phyloP scores from a whole-genome alignment of 1,140 invertebrate species.

The Drosophila santomea region DNA sequence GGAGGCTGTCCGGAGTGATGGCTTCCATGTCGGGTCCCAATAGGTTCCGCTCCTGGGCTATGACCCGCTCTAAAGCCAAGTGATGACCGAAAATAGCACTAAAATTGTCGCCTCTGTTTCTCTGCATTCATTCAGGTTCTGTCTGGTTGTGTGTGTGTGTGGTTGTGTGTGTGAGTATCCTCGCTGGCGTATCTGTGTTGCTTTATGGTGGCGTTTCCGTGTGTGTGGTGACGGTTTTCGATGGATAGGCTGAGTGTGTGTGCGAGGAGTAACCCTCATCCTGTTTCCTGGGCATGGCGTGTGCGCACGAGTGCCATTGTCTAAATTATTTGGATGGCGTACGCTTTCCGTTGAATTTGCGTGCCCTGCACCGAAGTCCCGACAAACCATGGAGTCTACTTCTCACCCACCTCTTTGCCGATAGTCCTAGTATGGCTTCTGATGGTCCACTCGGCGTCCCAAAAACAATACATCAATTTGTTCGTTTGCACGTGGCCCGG shows the following conservation, averaged over 20 bases:
- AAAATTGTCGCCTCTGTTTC: constrained; percentile 66
- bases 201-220: constrained; percentile 1
- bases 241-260: constrained; percentile 7
- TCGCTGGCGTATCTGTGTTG: constrained; percentile 1
- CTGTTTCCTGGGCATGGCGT: constrained; percentile 64
- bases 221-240: constrained; percentile 8
- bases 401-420: constrained; percentile 7
- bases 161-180: neutral
- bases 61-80: constrained; percentile 42
- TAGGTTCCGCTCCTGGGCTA: constrained; percentile 29
- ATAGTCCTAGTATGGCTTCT: constrained; percentile 10
- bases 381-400: constrained; percentile 28
- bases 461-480: constrained; percentile 77
- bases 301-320: constrained; percentile 81
- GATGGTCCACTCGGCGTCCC: constrained; percentile 15
- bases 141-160: constrained; percentile 22
- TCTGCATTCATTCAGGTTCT: constrained; percentile 31
- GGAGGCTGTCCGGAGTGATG: constrained; percentile 6
- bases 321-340: constrained; percentile 77
- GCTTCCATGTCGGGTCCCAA: constrained; percentile 32
- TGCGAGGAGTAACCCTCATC: constrained; percentile 40
- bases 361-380: constrained; percentile 31
- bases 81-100: constrained; percentile 62
- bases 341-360: constrained; percentile 72
- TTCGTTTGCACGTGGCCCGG: constrained; percentile 49